Conservation (phyloP, 1,140 invertebrate genomes). For the Neocloeon triangulifer region DNA sequence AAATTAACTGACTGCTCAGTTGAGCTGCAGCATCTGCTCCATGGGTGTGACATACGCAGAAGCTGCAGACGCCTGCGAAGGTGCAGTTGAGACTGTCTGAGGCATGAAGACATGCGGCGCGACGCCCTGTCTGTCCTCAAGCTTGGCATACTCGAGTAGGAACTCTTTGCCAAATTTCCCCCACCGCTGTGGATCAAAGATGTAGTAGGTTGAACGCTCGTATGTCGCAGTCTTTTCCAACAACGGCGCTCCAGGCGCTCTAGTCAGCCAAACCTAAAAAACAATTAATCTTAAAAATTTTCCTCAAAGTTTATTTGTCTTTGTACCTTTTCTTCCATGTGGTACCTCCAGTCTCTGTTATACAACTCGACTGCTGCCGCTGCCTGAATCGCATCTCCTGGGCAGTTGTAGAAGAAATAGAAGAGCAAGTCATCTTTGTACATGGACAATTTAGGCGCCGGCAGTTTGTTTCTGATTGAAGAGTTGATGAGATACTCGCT, state of each 20-base stretch:
- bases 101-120: too few relatives aligned
- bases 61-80: too few relatives aligned
- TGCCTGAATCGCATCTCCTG: slow-evolving; percentile 91
- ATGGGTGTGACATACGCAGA: too few relatives aligned
- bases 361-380: slow-evolving; percentile 94
- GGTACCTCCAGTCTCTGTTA: slow-evolving; percentile 95
- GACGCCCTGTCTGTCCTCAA: slow-evolving; percentile 60
- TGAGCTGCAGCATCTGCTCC: too few relatives aligned
- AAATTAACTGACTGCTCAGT: too few relatives aligned
- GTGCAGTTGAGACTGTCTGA: too few relatives aligned
- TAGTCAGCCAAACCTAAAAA: slow-evolving; percentile 99
- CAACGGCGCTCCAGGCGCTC: slow-evolving; percentile 77
- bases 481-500: slow-evolving; percentile 95
- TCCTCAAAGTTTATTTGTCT: too few relatives aligned
- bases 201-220: slow-evolving; percentile 95
- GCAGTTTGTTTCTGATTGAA: slow-evolving; percentile 78
- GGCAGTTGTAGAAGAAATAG: slow-evolving; percentile 98
- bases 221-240: slow-evolving; percentile 86
- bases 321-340: slow-evolving; percentile 95
- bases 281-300: too few relatives aligned
- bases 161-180: slow-evolving; percentile 90
- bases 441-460: slow-evolving; percentile 81
- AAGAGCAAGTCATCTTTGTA: slow-evolving; percentile 98
- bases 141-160: slow-evolving; percentile 90
- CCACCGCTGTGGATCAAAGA: slow-evolving; percentile 95